phyloP scores from a whole-genome alignment of 2,113 vertebrate species.

The Pangasianodon gigas region DNA sequence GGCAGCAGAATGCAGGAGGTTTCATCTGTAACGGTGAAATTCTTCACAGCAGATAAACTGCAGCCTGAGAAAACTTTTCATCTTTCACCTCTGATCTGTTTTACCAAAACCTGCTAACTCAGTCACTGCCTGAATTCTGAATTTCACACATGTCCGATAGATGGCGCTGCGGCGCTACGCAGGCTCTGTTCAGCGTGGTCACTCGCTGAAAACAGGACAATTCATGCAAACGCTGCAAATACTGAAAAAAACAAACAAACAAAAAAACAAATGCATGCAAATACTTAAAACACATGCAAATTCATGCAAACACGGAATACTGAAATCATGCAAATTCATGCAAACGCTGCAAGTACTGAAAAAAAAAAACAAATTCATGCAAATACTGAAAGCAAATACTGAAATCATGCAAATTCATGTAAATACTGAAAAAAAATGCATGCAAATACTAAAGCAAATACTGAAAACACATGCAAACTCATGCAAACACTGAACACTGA shows the following conservation, averaged over 20 bases:
- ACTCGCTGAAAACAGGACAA: not conserved
- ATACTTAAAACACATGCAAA: no score
- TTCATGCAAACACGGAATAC: no score
- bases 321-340: no score
- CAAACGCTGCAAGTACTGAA: no score
- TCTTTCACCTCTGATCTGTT: not conserved
- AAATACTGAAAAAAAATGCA: no score
- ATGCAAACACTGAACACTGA: no score
- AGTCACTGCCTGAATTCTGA: not conserved
- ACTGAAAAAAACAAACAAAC: no score
- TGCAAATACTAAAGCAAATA: no score
- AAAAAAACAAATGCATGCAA: not conserved
- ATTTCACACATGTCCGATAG: not conserved
- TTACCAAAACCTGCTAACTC: not conserved
- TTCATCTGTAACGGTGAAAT: not conserved
- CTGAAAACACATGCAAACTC: no score
- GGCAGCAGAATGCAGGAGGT: not conserved
- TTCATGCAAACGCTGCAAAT: not conserved
- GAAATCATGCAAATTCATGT: no score
- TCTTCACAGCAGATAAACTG: not conserved
- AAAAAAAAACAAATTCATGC: not conserved
- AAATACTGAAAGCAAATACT: no score
- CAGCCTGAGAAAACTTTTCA: not conserved
- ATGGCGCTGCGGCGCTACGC: not conserved
- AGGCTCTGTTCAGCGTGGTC: not conserved